Evolutionary conservation across 2,888 invertebrate species (phyloP), one percentile per base, ranked within the genome.

Genomic region (Epinotia demarniana): DNA sequence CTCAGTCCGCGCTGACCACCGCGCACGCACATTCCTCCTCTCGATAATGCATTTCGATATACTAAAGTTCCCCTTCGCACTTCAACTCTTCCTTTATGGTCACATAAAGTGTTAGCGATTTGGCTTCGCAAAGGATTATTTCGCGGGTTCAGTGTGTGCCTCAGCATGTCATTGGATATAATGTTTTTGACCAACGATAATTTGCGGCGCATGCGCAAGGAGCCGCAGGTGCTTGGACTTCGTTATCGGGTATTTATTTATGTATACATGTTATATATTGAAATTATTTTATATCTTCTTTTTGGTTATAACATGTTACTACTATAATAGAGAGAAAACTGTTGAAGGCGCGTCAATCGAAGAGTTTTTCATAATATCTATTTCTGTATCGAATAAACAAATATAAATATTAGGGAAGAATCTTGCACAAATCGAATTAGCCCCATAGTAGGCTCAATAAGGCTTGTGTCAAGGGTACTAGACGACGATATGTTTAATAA

Each of bases 111-210:
- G 87, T 86, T 81, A 78, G 78, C 79, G 79, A 82, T 83, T 85
- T 84, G 83, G 84, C 81, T 80, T 80, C 79, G 79, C 75, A 63
- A 78, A 81, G 80, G 79, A 82, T 81, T 78, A 78, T 80, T 80
- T 79, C 79, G 84, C 83, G 85, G 69, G 72, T 82, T 76, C 78
- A 84, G 89, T 90, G 87, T 85, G 81, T 78, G 80, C 64, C 60
- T 27, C 58, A 87, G 74, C 73, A 93, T 94, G 94, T 89, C 93
- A 80, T 84, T 91, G 87, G 94, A 94, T 91, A 94, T 93, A 79
- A 94, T 94, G 94, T 94, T 94, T 91, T 91, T 94, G 84, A 92
- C 94, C 61, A 93, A 94, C 81, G 94, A 94, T 82, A 94, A 94
- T 81, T 85, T 94, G 87, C 90, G 92, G 74, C 91, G 92, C 16